These are phyloP conservation scores for Megaceryle maxima DNA, from an alignment of 2,113 vertebrate genomes.

Conservation along the genomic window DNA sequence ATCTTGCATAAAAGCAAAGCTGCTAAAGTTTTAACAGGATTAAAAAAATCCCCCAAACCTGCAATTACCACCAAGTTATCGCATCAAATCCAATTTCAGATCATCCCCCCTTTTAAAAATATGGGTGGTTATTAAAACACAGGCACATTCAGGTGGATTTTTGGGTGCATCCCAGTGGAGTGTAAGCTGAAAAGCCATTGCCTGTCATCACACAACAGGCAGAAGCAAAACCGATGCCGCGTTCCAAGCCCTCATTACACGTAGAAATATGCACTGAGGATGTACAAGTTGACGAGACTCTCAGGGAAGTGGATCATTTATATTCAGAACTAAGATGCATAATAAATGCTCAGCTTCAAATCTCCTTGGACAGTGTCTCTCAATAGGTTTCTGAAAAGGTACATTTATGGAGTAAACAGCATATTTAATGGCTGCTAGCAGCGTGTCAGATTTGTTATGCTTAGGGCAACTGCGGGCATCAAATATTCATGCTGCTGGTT, in stretches of 20 bases:
- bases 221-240: neutral
- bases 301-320: constrained; percentile 17
- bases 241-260: constrained; percentile 6
- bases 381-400: constrained; percentile 46
- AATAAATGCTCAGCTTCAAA: constrained; percentile 48
- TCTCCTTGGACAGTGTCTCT: constrained; percentile 47
- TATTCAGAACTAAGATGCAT: constrained; percentile 22
- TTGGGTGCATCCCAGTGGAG: neutral
- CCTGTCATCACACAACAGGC: neutral
- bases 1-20: neutral
- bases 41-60: neutral
- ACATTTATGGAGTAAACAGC: constrained; percentile 66
- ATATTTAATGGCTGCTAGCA: constrained; percentile 55
- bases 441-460: constrained; percentile 51
- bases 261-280: constrained; percentile 15
- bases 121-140: neutral
- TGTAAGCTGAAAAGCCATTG: neutral
- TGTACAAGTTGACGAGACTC: constrained; percentile 27
- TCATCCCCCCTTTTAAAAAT: neutral
- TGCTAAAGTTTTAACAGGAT: constrained; percentile 10
- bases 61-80: neutral
- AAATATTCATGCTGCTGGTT: constrained; percentile 63
- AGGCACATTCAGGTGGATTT: neutral
- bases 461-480: constrained; percentile 52
- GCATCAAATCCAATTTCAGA: neutral